Base-by-base conservation (phyloP, 2,888 invertebrate genomes). In the Acanthosepion esculentum region DNA sequence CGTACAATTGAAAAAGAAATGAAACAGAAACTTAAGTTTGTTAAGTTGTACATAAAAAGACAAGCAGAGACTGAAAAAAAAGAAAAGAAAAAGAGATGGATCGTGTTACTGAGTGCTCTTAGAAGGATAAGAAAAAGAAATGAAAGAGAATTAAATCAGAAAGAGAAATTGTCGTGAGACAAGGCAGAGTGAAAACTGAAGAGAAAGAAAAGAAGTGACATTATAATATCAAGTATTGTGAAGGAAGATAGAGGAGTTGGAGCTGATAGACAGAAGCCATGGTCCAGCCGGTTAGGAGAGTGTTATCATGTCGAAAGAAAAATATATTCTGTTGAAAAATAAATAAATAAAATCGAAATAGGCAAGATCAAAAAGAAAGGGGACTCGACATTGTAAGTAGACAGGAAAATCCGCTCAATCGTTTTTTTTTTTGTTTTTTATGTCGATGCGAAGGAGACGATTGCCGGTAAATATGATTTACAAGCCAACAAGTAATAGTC, bases 321-420 rank as follows among this genome's bases (percentile, higher is more conserved):
- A 78, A n/a, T 78, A 78, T 78, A n/a, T n/a, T 78, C 78, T 78
- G n/a, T 78, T 33, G n/a, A 78, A 78, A 78, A 78, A n/a, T n/a
- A 78, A 78, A 78, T n/a, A 78, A 78, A 78, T 78, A 78, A n/a
- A 78, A 78, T n/a, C n/a, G 29, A 78, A 12, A n/a, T 10, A 78
- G 12, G n/a, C 3, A 78, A 78, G 78, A 78, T n/a, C 29, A 78
- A 78, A 29, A 10, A n/a, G 12, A 78, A 78, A 78, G 18, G n/a
- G 12, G 78, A 78, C 78, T 78, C n/a, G 78, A n/a, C 78, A 78
- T 4, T 78, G 78, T 78, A 78, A 78, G 78, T 33, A n/a, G 78
- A 78, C 78, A 78, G 78, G 78, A 18, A 78, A 78, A 33, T 78
- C 33, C n/a, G 78, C 78, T 0, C 78, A n/a, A 18, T n/a, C 78